Evolutionary conservation across 2,113 vertebrate species (phyloP).

Genomic region (Xenopus laevis): DNA sequence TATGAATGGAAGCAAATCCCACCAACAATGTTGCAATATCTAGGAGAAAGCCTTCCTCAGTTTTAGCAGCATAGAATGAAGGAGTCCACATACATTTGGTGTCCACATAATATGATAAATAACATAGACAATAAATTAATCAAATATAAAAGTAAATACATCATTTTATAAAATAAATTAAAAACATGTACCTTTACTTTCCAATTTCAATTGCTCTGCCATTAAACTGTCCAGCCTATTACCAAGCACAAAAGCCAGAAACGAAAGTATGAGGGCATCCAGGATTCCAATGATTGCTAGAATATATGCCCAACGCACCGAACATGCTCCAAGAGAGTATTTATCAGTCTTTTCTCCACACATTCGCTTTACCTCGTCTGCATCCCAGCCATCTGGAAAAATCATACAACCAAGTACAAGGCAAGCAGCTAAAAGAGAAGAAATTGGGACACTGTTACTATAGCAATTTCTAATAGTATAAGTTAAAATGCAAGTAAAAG

Average conservation of each 20-base stretch:
- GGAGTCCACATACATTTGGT: too few relatives aligned
- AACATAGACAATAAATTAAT: too few relatives aligned
- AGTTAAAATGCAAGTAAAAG: too few relatives aligned
- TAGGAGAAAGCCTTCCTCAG: too few relatives aligned
- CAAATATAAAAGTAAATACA: too few relatives aligned
- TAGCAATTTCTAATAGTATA: too few relatives aligned
- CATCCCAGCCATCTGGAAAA: conserved; percentile 94
- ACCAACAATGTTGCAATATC: too few relatives aligned
- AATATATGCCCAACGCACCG: conserved; percentile 93
- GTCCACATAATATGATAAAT: too few relatives aligned
- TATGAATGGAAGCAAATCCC: too few relatives aligned
- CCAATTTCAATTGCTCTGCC: conserved; percentile 90
- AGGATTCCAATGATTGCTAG: conserved; percentile 94
- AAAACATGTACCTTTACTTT: conserved; percentile 82
- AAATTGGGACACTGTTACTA: too few relatives aligned
- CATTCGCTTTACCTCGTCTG: conserved; percentile 87
- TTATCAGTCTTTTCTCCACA: conserved; percentile 92
- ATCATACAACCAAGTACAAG: conserved; percentile 96
- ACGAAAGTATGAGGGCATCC: conserved; percentile 94
- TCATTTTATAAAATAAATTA: too few relatives aligned
- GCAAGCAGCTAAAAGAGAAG: conserved; percentile 77
- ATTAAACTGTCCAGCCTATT: conserved; percentile 94
- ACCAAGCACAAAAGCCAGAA: conserved; percentile 93
- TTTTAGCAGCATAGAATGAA: too few relatives aligned
- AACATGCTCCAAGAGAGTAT: conserved; percentile 90